These are phyloP conservation scores for Eulemur mongoz DNA, from an alignment of 2,797 vertebrate genomes.

Conservation along the genomic window DNA sequence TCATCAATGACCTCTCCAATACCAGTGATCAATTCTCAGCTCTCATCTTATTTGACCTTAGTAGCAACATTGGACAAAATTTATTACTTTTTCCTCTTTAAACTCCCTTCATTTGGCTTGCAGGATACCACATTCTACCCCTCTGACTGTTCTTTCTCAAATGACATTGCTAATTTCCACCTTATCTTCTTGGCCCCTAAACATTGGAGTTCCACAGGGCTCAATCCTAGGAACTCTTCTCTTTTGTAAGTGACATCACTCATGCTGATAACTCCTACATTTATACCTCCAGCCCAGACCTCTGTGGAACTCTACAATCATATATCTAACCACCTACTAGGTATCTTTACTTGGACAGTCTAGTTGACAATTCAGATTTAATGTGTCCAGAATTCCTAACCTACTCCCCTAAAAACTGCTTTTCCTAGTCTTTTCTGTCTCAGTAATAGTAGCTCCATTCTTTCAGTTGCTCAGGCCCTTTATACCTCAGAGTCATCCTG, in stretches of 20 bases:
- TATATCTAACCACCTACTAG: not conserved
- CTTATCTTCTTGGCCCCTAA: not conserved
- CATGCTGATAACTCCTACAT: not conserved
- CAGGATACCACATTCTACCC: not conserved
- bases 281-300: not conserved
- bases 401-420: not conserved
- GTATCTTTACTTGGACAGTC: not conserved
- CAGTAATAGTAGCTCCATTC: not conserved
- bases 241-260: not conserved
- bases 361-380: not conserved
- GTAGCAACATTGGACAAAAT: constrained; percentile 5
- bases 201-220: not conserved
- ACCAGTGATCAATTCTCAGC: not conserved
- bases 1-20: not conserved
- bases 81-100: not conserved
- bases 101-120: not conserved
- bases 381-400: not conserved
- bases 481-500: not conserved
- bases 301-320: not conserved
- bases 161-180: not conserved
- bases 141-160: not conserved
- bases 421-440: constrained; percentile 7
- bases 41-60: constrained; percentile 17
- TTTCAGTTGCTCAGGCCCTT: not conserved
- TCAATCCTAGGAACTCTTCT: not conserved